These are phyloP conservation scores for Dreissena polymorpha DNA, from an alignment of 1,140 invertebrate species.

Conservation along the genomic window DNA sequence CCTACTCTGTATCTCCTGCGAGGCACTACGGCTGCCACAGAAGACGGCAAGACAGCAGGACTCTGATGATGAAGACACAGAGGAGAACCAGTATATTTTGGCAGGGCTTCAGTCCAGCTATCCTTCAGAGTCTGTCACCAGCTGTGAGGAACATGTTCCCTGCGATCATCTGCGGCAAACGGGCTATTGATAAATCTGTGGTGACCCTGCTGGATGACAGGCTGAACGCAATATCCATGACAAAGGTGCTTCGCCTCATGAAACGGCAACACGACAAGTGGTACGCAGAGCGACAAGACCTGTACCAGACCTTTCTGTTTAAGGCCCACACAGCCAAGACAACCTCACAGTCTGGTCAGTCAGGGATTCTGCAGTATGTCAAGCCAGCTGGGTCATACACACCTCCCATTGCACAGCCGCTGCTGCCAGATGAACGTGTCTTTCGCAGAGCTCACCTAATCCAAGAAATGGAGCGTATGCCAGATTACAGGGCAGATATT, in stretches of 20 bases:
- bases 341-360: background rate
- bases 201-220: background rate
- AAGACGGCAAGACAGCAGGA: background rate
- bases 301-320: slow-evolving; percentile 12
- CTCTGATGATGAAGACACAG: slow-evolving; percentile 1
- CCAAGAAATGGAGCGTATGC: background rate
- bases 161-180: slow-evolving; percentile 1
- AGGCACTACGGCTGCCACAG: background rate
- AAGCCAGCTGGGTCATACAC: background rate
- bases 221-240: slow-evolving; percentile 5
- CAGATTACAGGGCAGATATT: background rate
- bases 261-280: background rate
- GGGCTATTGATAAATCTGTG: background rate
- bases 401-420: background rate
- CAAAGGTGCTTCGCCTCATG: background rate
- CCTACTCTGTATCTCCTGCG: background rate
- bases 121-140: background rate
- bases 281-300: background rate
- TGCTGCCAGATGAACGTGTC: background rate
- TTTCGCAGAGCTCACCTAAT: background rate
- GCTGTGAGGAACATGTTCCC: slow-evolving; percentile 13
- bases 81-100: background rate
- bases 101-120: background rate
- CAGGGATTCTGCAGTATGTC: background rate
- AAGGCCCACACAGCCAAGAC: background rate